Evolutionary conservation across 92 coral and sea anemone species (phyloP), one percentile per base, ranked within the genome.

Genomic region (Epizoanthus ramosus): DNA sequence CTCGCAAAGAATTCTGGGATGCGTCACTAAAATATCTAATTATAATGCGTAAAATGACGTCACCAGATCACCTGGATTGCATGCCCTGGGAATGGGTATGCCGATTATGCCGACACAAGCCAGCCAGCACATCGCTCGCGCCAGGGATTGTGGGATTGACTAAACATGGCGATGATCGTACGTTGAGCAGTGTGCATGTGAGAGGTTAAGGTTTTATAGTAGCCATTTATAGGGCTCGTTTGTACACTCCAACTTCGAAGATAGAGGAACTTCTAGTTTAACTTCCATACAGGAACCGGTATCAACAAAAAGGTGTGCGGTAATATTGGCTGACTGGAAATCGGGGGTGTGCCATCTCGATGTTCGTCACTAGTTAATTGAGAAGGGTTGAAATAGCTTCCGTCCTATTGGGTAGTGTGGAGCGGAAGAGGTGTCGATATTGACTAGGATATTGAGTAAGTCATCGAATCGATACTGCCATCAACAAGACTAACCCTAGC

Each of bases 371-470:
- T 6, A 41, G 23, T 57, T n/a, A n/a, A n/a, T n/a, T 13, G 8
- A 28, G 3, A 10, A 12, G 17, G 16, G 17, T 64, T 64, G 54
- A 47, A 64, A 39, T 43, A 59, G 71, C 82, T 19, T 69, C 23
- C 43, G 61, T 77, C 82, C 71, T 37, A 77, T 61, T 60, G 71
- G 71, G 43, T 41, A 4, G 2, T 39, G 82, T 17, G 5, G 9
- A 14, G 70, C 82, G 82, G 82, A 77, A 77, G 82, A 16, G 63
- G 81, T 39, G 68, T 50, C 37, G 50, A 35, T 61, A 77, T 77
- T 77, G 82, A 61, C 23, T 21, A n/a, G 61, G 50, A 35, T 61
- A 77, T 77, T 77, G 82, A 61, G 41, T 21, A n/a, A 77, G 82
- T 37, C 16, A 39, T 37, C 47, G 22, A 77, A 47, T n/a, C 71